A percentile compares a stretch with the other conserved stretches of the same genome.
Evolutionary conservation across 2,113 vertebrate genomes (phyloP).

Genomic region (Grallaria varia): DNA sequence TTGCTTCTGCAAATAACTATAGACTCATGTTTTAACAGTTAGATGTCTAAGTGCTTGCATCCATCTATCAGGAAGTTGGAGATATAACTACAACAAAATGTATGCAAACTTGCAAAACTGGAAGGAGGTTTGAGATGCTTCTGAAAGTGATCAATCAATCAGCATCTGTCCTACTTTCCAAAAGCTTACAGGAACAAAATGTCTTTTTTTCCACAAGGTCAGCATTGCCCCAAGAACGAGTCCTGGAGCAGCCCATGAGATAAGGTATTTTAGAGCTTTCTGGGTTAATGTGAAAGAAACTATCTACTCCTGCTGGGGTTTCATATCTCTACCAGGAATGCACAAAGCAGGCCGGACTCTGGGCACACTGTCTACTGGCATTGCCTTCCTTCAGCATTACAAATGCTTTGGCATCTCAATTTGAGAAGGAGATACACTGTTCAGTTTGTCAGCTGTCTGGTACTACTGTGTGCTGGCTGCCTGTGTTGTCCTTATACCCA

Average conservation of each 20-base stretch:
- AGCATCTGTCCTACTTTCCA: not conserved
- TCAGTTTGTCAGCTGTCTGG: not conserved
- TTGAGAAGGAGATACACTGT: not conserved
- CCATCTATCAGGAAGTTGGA: not conserved
- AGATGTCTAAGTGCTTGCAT: not conserved
- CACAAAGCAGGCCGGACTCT: not conserved
- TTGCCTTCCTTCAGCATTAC: not conserved
- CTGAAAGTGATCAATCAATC: not conserved
- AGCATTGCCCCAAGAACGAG: not conserved
- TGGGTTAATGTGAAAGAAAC: not conserved
- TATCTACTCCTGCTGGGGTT: not conserved
- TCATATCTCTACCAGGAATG: not conserved
- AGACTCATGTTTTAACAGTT: not conserved
- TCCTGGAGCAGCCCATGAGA: not conserved
- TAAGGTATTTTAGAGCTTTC: not conserved
- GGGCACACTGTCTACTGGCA: not conserved
- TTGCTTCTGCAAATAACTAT: constrained; percentile 40
- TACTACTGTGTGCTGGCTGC: not conserved
- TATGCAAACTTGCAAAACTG: not conserved
- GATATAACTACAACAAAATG: not conserved
- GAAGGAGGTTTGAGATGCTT: not conserved
- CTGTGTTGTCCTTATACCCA: not conserved
- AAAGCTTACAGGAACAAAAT: not conserved
- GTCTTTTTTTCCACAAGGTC: not conserved
- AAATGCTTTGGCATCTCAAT: not conserved